Evolutionary conservation across 2,797 vertebrate genomes (phyloP), one percentile per base, ranked within the genome.

Genomic region (Oryzias sinensis): DNA sequence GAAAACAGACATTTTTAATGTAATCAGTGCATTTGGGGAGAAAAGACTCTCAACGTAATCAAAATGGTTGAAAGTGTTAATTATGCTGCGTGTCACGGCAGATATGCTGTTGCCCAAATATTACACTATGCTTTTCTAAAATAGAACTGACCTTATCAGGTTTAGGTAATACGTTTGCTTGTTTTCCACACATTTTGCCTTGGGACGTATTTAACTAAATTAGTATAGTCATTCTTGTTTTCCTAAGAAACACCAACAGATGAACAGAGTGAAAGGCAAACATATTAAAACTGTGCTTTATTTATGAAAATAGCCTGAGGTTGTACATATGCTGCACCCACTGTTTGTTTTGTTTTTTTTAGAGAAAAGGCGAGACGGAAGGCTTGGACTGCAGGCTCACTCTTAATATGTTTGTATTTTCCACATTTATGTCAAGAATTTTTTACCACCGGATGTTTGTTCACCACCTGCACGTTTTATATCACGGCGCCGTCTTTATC

Each of bases 241-340:
- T 80, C 18, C 53, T 62, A 65, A 73, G 50, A 73, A 77, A 56
- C 58, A 60, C 59, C 52, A 78, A 76, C 81, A 78, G 33, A 80
- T 81, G 73, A 87, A 74, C 51, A 55, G 47, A 61, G 53, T 65
- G 67, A 74, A 79, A 73, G 54, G 50, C 61, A 79, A 83, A 79
- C 50, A 72, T 65, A 76, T 76, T 81, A 66, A 82, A 77, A 77
- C 47, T 47, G 42, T 61, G 59, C 43, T 78, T 85, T 72, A 79
- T 85, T 82, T 76, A 61, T 76, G 41, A 77, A 86, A 85, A 80
- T 59, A 82, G 77, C 83, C 80, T 20, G 0, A 61, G 80, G 77
- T 67, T 73, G 44, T 63, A 43, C 43, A 51, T 60, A 53, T 37
- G 59, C 51, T 41, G 54, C 48, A 57, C 52, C 44, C 54, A 49